Base-by-base conservation (phyloP, 2,113 vertebrate species). In the Dasyornis broadbenti region DNA sequence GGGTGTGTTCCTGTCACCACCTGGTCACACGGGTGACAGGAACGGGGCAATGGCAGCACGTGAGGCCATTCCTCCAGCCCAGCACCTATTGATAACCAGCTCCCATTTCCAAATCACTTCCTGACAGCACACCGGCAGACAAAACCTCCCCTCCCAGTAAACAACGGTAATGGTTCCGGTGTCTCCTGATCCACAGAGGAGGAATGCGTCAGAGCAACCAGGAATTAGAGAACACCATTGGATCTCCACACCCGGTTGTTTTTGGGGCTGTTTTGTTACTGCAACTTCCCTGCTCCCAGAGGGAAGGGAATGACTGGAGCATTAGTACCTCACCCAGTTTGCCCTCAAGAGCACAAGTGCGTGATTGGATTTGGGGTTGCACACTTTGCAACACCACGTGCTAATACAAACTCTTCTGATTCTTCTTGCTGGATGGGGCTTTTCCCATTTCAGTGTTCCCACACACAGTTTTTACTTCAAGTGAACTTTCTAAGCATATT, bases 361-460 rank as follows among this genome's bases (percentile, higher is more conserved):
- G n/a, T 8, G 17, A 39, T n/a, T 14, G 1, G 37, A 53, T 44
- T 20, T 42, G 12, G 14, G 35, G 24, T 26, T 80, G 63, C 53
- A 91, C 47, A 13, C 39, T 50, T 37, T 37, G 9, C 3, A 7
- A 2, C 8, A 61, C 5, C 37, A 13, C 3, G 0, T 5, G 13
- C 27, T 64, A 30, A 35, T 59, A 73, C 21, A n/a, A 66, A 64
- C 45, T 42, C 6, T 40, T 61, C 17, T 70, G 11, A 77, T 50
- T 52, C 24, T 60, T 3, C 31, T 24, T 70, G 7, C 17, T 35
- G 23, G 1, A 27, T 64, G 33, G 39, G 33, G 28, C 16, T 88
- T 65, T 33, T 15, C 39, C 57, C 24, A 45, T 71, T 8, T 17
- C 42, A 54, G 6, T 31, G 45, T n/a, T 90, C 21, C 42, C 52